Percentiles rank a stretch among this genome's conserved stretches.
Conservation (phyloP, 2,113 vertebrate genomes). For the Haliaeetus leucogaster region DNA sequence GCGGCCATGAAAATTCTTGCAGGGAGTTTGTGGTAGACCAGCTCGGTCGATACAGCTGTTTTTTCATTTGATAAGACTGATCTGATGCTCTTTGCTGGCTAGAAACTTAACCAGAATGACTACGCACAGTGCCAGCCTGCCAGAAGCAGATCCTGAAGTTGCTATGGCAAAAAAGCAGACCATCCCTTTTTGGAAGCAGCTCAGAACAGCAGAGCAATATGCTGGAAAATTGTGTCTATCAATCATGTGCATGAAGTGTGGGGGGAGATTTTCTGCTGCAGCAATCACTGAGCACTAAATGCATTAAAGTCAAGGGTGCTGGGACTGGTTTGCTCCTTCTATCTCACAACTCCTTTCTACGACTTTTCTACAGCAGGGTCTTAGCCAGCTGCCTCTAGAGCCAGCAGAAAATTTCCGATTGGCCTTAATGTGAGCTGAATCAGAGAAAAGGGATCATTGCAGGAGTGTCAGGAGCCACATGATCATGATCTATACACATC, state of each 20-base stretch:
- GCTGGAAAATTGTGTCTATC: background rate
- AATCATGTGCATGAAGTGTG: background rate
- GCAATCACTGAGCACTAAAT: background rate
- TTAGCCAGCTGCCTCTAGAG: background rate
- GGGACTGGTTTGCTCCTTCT: background rate
- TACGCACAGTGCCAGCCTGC: background rate
- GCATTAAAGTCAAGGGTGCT: background rate
- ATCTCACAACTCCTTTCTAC: background rate
- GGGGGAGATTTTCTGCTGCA: background rate
- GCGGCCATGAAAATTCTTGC: background rate
- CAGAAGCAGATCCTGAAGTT: background rate
- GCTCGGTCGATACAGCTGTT: accelerated
- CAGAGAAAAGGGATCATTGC: background rate
- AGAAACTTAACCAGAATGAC: background rate
- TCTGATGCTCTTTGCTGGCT: background rate
- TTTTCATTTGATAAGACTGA: background rate
- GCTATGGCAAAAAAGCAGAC: background rate
- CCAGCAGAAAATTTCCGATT: background rate
- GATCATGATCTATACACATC: background rate
- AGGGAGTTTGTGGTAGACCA: background rate
- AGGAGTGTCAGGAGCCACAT: background rate
- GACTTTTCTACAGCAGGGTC: background rate
- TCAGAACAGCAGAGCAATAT: background rate
- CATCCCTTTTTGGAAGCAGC: background rate
- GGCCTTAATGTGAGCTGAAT: background rate